Evolutionary conservation across 2,888 invertebrate genomes (phyloP), one percentile per base, ranked within the genome.

Genomic region (Eupithecia insigniata): DNA sequence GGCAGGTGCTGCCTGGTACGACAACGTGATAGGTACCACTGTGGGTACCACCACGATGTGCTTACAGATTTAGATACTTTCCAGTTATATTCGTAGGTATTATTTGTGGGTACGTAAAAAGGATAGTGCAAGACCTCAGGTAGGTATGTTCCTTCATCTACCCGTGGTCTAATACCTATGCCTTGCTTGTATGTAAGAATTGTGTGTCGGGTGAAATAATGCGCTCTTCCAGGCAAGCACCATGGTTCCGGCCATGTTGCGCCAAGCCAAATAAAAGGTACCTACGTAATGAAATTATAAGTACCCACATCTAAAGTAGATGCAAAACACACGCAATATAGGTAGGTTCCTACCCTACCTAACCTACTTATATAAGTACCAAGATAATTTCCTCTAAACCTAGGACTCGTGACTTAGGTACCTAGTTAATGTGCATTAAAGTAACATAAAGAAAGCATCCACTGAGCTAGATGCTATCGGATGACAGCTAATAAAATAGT

Each of bases 1-100:
- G 36, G 71, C 69, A 71, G 76, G 69, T 70, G 51, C 73, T 46
- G 74, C 72, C 66, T 67, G 65, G 79, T 78, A 67, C 76, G 76
- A 67, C 46, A 66, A 71, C 66, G 76, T 66, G 76, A 28, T 51
- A 69, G 80, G 68, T 62, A 78, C 78, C n/a, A n/a, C n/a, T n/a
- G n/a, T n/a, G n/a, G n/a, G n/a, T n/a, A n/a, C n/a, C n/a, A n/a
- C n/a, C 61, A 66, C 61, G 55, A 70, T 75, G 32, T 69, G 8
- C 69, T 51, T 77, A 74, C 78, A 78, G 46, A 78, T 66, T 75
- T 62, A 18, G 65, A 67, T 22, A 71, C 43, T 65, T 70, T 55
- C 7, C 43, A 43, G 2, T 43, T 43, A 43, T 43, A 43, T 43
- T 43, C 43, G 18, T 43, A 43, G 43, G 18, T 43, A 39, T 39